Evolutionary conservation across 2,888 invertebrate genomes (phyloP).

Genomic region (Epistrophella euchroma): DNA sequence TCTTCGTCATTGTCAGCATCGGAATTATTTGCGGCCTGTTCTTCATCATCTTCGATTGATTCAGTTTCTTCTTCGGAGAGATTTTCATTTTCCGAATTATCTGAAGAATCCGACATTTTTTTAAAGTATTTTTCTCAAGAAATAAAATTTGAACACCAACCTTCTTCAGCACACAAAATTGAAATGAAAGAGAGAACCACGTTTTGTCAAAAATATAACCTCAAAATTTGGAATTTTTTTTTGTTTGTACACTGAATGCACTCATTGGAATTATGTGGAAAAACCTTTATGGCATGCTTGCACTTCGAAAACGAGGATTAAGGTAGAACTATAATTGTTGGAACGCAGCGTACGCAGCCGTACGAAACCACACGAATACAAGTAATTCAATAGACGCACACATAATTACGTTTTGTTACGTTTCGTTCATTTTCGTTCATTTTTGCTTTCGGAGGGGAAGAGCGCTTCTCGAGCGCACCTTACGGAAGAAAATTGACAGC

Average conservation of each 20-base stretch:
- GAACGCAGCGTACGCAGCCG: too few relatives aligned
- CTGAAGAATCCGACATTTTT: conserved; percentile 79
- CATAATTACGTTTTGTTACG: too few relatives aligned
- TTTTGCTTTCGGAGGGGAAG: too few relatives aligned
- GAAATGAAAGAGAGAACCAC: conserved; percentile 52
- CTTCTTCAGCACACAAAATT: conserved; percentile 16
- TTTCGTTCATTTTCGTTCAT: too few relatives aligned
- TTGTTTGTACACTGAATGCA: conserved; percentile 2
- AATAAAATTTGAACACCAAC: conserved; percentile 27
- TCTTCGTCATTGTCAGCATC: conserved; percentile 37
- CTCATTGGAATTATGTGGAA: not conserved
- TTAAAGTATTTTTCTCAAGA: conserved; percentile 1
- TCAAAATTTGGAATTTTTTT: conserved; percentile 15
- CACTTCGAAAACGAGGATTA: not conserved
- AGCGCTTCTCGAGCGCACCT: too few relatives aligned
- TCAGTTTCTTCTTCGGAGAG: conserved; percentile 77
- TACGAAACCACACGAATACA: too few relatives aligned
- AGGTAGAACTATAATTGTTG: too few relatives aligned
- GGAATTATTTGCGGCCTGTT: conserved; percentile 29
- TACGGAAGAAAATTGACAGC: too few relatives aligned
- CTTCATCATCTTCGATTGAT: conserved; percentile 59
- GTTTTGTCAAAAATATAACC: conserved; percentile 47
- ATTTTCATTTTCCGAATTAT: conserved; percentile 80
- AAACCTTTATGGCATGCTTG: not conserved
- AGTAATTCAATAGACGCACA: too few relatives aligned